Evolutionary conservation across 2,888 invertebrate genomes (phyloP), one percentile per base, ranked within the genome.

Genomic region (Aporophyla nigra): DNA sequence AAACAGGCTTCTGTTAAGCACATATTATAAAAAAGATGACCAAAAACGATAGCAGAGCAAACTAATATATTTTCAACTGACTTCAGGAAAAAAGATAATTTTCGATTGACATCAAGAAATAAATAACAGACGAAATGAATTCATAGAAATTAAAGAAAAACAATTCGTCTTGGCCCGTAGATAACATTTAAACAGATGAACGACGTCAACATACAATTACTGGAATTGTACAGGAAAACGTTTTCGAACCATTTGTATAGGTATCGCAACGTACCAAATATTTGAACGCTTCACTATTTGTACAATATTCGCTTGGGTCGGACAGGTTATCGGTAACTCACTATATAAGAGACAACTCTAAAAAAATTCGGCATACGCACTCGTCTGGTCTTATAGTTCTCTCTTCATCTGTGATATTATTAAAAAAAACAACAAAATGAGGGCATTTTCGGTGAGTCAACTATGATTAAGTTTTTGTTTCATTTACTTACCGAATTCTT

Each of bases 361-460:
- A 74, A 88, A 86, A 83, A 77, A 59, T n/a, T 72, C 67, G 51
- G 59, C 86, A 87, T 78, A 78, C 54, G n/a, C 33, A 61, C 70
- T 56, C 77, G 69, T 78, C 59, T 63, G 46, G 40, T 77, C 68
- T 56, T 76, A 74, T 66, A 70, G 65, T 73, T 72, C 59, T 65
- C 70, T 73, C 71, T 74, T 77, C 78, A 70, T 73, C 78, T 79
- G 83, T 84, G 76, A 83, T 87, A 82, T 69, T 82, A 78, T 62
- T 70, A 40, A 73, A n/a, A n/a, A n/a, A n/a, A n/a, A n/a, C n/a
- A n/a, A 77, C 74, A 92, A 77, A 70, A 93, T 93, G 93, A 93
- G 88, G 88, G 75, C 86, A 61, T 85, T 89, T 83, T 66, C 90
- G 92, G 93, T 93, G 83, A 86, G 93, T 92, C 43, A 40, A 51